phyloP scores from a whole-genome alignment of 2,888 invertebrate genomes.

The Amblyjoppa proteus region DNA sequence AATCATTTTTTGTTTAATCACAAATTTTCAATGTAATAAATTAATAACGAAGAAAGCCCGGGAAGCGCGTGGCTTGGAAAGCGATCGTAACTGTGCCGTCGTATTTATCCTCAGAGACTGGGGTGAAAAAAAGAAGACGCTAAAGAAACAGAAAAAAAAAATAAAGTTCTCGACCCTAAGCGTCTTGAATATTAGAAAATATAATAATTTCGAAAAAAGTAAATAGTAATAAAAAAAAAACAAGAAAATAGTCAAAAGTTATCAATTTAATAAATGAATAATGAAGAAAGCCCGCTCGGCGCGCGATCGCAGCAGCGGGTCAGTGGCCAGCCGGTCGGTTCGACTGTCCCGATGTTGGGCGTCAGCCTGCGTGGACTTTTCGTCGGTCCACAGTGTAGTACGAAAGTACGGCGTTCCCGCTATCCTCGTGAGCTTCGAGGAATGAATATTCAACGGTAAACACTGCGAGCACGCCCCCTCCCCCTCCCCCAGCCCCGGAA shows the following conservation, averaged over 20 bases:
- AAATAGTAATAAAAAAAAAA: too few species aligned
- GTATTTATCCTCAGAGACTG: constrained; percentile 64
- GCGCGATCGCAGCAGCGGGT: neutral
- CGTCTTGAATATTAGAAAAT: too few species aligned
- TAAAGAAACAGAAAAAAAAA: neutral
- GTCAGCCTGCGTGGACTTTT: constrained; percentile 76
- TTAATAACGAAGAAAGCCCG: constrained; percentile 16
- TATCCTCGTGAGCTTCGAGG: constrained; percentile 69
- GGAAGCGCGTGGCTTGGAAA: neutral
- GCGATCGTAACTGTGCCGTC: constrained; percentile 68
- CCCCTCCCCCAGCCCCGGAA: constrained; percentile 37
- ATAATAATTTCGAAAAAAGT: too few species aligned
- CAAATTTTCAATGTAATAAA: neutral
- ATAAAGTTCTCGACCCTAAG: neutral
- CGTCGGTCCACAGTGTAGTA: constrained; percentile 63
- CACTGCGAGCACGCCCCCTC: constrained; percentile 67
- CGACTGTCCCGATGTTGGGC: constrained; percentile 60
- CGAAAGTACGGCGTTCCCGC: constrained; percentile 35
- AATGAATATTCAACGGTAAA: constrained; percentile 83
- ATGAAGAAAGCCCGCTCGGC: neutral
- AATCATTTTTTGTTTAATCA: too few species aligned
- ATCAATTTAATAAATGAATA: neutral
- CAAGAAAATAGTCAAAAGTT: too few species aligned
- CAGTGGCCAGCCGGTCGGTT: constrained; percentile 10
- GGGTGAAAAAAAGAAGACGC: constrained; percentile 35